Conservation (phyloP, 2,113 vertebrate genomes). For the Nothobranchius kuhntae region DNA sequence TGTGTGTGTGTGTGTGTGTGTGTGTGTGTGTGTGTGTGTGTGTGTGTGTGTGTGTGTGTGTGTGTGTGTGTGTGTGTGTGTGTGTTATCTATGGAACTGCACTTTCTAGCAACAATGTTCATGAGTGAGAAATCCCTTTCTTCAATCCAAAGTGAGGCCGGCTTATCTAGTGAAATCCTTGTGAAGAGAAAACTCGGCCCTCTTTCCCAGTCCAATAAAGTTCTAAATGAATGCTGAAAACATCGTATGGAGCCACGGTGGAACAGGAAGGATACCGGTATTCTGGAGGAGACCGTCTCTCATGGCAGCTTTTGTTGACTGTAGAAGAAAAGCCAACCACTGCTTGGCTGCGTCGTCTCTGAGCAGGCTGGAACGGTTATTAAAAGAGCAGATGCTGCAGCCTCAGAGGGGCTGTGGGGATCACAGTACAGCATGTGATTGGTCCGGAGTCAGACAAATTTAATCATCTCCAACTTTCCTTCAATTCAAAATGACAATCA, state of each 20-base stretch:
- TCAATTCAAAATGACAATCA: conserved; percentile 37
- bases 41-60: neutral
- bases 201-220: conserved; percentile 55
- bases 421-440: conserved; percentile 46
- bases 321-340: conserved; percentile 58
- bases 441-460: conserved; percentile 42
- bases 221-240: conserved; percentile 50
- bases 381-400: conserved; percentile 53
- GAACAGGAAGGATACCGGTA: conserved; percentile 61
- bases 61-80: too few species aligned
- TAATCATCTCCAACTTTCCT: conserved; percentile 36
- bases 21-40: neutral
- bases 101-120: conserved; percentile 53
- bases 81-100: conserved; percentile 25
- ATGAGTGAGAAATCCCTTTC: conserved; percentile 60
- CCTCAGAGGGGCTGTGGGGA: conserved; percentile 43
- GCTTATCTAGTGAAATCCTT: conserved; percentile 65
- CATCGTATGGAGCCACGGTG: conserved; percentile 38
- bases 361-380: conserved; percentile 51
- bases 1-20: conserved; percentile 5
- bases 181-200: conserved; percentile 64
- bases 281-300: conserved; percentile 53
- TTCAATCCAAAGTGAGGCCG: conserved; percentile 37
- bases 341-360: conserved; percentile 44
- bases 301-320: conserved; percentile 52